These are phyloP conservation scores for Anguilla japonica DNA, from an alignment of 2,113 vertebrate genomes.

Conservation along the genomic window DNA sequence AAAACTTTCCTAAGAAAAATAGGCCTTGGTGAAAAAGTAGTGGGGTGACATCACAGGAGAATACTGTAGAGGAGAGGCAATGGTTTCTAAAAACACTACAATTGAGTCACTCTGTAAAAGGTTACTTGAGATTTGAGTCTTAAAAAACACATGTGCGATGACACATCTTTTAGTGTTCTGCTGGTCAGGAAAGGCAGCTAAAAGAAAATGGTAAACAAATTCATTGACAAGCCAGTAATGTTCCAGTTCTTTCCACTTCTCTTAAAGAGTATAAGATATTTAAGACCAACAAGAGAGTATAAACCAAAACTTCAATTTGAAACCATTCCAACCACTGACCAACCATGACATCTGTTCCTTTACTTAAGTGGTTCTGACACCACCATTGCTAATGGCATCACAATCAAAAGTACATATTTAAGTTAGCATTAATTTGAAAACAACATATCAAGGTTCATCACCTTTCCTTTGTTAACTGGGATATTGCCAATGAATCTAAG, in stretches of 20 bases:
- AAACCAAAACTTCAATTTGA: neutral
- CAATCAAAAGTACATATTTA: constrained; percentile 10
- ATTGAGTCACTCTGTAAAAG: constrained; percentile 38
- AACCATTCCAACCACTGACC: constrained; percentile 3
- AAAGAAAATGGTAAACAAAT: neutral
- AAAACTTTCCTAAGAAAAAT: constrained; percentile 47
- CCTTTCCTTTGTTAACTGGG: neutral
- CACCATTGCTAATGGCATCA: neutral
- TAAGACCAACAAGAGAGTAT: neutral
- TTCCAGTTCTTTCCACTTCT: neutral
- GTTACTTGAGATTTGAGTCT: constrained; percentile 1
- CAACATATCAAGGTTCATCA: neutral
- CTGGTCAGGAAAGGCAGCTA: neutral
- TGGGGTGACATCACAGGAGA: constrained; percentile 51
- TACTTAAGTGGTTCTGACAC: neutral
- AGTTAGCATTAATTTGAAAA: neutral
- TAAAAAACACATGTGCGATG: neutral
- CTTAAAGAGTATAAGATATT: too few species aligned
- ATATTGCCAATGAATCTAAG: neutral
- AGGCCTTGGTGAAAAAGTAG: constrained; percentile 28
- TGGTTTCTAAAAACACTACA: constrained; percentile 35
- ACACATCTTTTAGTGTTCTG: constrained; percentile 1
- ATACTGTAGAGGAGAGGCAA: constrained; percentile 35
- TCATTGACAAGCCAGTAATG: constrained; percentile 8
- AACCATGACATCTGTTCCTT: neutral